phyloP scores from a whole-genome alignment of 2,888 invertebrate species.

The Diaphora mendica region DNA sequence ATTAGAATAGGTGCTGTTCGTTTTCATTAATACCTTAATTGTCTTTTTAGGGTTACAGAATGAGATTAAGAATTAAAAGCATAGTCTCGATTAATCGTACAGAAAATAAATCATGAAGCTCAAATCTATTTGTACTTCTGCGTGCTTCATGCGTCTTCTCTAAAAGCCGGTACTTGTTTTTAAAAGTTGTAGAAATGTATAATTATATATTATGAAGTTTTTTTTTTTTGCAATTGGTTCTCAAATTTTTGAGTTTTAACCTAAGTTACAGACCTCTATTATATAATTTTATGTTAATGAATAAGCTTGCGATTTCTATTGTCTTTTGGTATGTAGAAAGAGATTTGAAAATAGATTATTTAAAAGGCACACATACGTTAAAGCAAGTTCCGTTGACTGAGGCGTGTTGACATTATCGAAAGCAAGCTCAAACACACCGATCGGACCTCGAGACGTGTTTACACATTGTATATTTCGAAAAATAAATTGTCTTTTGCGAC shows the following conservation, averaged over 20 bases:
- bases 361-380: slow-evolving; percentile 71
- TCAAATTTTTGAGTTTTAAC: neutral
- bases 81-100: too few species aligned
- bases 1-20: too few species aligned
- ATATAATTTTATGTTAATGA: slow-evolving; percentile 19
- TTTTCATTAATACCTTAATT: too few species aligned
- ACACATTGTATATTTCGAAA: slow-evolving; percentile 77
- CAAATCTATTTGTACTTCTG: neutral
- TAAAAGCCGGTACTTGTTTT: neutral
- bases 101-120: neutral
- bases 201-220: too few species aligned
- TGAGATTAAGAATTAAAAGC: too few species aligned
- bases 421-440: slow-evolving; percentile 77
- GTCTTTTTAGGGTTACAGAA: too few species aligned
- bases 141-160: too few species aligned
- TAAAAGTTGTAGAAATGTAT: neutral
- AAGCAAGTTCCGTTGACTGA: slow-evolving; percentile 77
- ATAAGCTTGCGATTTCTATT: slow-evolving; percentile 43
- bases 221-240: neutral
- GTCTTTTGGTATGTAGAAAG: slow-evolving; percentile 41
- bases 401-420: slow-evolving; percentile 83
- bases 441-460: slow-evolving; percentile 64
- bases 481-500: slow-evolving; percentile 71
- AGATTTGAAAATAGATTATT: slow-evolving; percentile 67
- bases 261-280: neutral